phyloP scores from a whole-genome alignment of 2,113 vertebrate genomes.

The Hyaena hyaena region DNA sequence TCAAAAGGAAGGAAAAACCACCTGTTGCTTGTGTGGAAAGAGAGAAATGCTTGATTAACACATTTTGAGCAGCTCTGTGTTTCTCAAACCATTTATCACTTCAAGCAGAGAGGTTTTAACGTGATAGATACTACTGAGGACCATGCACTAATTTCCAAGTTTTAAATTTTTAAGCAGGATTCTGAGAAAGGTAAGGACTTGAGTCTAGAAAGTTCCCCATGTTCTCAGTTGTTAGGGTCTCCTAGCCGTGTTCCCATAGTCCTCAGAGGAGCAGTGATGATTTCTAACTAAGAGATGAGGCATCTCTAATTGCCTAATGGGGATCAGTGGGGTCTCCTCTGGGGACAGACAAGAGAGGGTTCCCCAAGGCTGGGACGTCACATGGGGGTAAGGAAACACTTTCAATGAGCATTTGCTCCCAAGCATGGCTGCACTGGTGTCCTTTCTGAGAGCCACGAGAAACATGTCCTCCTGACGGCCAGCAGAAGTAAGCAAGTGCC shows the following conservation, averaged over 20 bases:
- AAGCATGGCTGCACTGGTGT: rapidly evolving
- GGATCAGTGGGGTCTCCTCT: neutral
- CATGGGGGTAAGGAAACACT: slow-evolving; percentile 13
- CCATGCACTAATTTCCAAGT: neutral
- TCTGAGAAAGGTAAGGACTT: neutral
- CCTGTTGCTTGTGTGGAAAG: neutral
- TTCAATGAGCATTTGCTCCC: neutral
- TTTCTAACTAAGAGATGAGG: neutral
- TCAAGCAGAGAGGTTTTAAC: neutral
- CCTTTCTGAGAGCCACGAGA: neutral
- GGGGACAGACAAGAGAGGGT: slow-evolving; percentile 61
- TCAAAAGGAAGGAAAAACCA: neutral
- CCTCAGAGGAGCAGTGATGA: neutral
- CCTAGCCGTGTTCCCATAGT: neutral
- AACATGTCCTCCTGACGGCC: neutral
- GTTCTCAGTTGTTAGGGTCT: neutral
- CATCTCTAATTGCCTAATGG: neutral
- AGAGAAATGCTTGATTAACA: neutral
- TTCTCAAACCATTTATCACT: neutral
- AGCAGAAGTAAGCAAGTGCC: neutral
- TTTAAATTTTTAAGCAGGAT: neutral
- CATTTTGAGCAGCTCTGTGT: neutral
- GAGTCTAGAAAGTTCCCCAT: neutral
- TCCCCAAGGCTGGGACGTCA: slow-evolving; percentile 68
- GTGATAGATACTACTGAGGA: neutral